Evolutionary conservation across 2,797 vertebrate species (phyloP).

Genomic region (Sebastes steindachneri): DNA sequence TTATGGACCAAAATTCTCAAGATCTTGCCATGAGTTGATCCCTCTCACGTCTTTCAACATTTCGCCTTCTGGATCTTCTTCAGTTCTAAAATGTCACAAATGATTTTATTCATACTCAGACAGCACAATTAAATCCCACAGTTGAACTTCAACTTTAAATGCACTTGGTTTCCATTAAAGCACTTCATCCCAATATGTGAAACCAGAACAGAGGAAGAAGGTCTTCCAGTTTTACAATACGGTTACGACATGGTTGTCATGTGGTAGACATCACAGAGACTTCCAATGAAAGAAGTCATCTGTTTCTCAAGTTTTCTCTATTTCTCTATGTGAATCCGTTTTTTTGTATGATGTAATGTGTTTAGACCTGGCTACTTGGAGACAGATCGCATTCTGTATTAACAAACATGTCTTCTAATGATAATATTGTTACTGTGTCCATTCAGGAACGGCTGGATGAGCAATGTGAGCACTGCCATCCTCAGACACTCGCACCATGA

Average conservation of each 20-base stretch:
- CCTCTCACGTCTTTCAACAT: not conserved
- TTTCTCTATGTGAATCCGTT: not conserved
- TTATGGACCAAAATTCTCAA: not conserved
- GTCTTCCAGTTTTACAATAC: not conserved
- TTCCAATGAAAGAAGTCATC: not conserved
- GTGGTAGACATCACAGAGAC: not conserved
- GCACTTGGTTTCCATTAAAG: not conserved
- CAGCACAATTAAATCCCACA: not conserved
- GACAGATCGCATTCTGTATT: not conserved
- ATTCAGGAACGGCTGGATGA: constrained; percentile 89
- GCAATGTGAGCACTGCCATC: constrained; percentile 78
- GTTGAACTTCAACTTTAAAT: not conserved
- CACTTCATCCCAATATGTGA: not conserved
- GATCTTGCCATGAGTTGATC: not conserved
- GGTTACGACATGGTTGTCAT: not conserved
- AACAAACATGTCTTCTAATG: not conserved
- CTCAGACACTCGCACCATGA: constrained; percentile 80
- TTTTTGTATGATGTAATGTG: not conserved
- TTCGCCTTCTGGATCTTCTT: not conserved
- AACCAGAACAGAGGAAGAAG: not conserved
- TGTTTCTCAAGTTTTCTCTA: not conserved
- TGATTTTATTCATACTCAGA: not conserved
- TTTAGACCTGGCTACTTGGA: not conserved
- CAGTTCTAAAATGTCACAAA: not conserved
- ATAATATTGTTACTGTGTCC: constrained; percentile 22